A percentile compares a stretch with the other conserved stretches of the same genome.
Conservation (phyloP, 2,113 vertebrate species). For the Eulacestoma nigropectus region DNA sequence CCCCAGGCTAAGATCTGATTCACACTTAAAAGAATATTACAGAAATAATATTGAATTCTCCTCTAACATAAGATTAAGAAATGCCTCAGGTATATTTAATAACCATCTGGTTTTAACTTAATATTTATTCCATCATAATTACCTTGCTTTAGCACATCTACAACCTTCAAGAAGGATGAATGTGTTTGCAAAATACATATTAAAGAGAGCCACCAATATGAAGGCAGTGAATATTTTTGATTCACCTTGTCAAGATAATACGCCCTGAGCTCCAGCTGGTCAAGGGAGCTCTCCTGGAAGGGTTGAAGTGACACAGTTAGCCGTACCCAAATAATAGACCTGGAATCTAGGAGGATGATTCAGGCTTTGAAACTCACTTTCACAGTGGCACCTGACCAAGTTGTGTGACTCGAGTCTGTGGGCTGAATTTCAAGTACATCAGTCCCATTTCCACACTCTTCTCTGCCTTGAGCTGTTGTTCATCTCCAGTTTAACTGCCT, state of each 20-base stretch:
- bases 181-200: neutral
- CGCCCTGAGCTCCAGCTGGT: neutral
- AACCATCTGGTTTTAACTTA: neutral
- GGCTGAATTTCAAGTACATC: neutral
- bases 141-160: neutral
- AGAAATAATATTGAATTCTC: constrained; percentile 7
- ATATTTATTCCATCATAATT: constrained; percentile 4
- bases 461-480: neutral
- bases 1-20: neutral
- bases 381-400: neutral
- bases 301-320: neutral
- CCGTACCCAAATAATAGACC: neutral
- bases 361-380: neutral
- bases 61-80: neutral
- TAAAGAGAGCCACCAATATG: neutral
- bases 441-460: neutral
- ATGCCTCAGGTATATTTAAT: neutral
- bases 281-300: neutral
- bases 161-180: neutral
- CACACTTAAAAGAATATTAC: neutral
- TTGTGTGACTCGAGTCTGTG: accelerated
- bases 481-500: neutral
- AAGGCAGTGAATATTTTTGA: neutral
- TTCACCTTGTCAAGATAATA: neutral
- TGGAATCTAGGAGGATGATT: neutral